A percentile compares a stretch with the other conserved stretches of the same genome.
These are phyloP conservation scores for Cephus sareptanus DNA, from an alignment of 2,888 invertebrate genomes.

Conservation along the genomic window DNA sequence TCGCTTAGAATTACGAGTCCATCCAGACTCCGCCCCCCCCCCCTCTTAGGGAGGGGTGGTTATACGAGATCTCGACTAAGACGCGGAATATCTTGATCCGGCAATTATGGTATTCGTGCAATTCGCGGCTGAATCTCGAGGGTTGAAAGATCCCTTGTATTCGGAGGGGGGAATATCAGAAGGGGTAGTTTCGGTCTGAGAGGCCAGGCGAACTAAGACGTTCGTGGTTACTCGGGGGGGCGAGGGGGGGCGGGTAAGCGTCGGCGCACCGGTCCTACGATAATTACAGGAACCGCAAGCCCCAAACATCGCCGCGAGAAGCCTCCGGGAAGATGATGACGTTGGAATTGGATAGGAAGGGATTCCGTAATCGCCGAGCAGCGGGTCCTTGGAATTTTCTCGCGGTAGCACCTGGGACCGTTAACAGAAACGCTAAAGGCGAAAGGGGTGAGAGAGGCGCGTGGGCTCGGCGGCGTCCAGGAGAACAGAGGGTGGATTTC, in stretches of 20 bases:
- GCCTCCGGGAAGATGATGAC: background rate
- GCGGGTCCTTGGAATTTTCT: background rate
- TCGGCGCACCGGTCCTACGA: slow-evolving; percentile 47
- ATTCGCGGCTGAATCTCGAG: slow-evolving; percentile 38
- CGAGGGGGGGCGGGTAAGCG: background rate
- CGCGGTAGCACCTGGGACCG: background rate
- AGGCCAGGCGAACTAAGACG: slow-evolving; percentile 56
- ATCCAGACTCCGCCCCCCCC: background rate
- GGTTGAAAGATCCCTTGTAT: slow-evolving; percentile 32
- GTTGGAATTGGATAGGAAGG: slow-evolving; percentile 23
- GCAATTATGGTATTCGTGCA: slow-evolving; percentile 50
- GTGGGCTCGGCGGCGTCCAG: no score
- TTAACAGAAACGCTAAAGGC: background rate
- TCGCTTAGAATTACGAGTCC: background rate
- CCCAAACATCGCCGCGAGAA: slow-evolving; percentile 52
- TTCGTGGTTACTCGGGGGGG: slow-evolving; percentile 59
- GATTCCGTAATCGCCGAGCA: slow-evolving; percentile 8
- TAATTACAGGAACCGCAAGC: slow-evolving; percentile 64
- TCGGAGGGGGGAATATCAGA: slow-evolving; percentile 8
- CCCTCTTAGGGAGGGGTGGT: background rate
- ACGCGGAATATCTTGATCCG: slow-evolving; percentile 16
- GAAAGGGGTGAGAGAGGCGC: background rate
- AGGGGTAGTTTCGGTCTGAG: slow-evolving; percentile 25
- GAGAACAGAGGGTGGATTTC: background rate
- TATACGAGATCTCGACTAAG: slow-evolving; percentile 1